A percentile compares a stretch with the other conserved stretches of the same genome.
These are phyloP conservation scores for Bubo bubo DNA, from an alignment of 2,113 vertebrate genomes.

Conservation along the genomic window DNA sequence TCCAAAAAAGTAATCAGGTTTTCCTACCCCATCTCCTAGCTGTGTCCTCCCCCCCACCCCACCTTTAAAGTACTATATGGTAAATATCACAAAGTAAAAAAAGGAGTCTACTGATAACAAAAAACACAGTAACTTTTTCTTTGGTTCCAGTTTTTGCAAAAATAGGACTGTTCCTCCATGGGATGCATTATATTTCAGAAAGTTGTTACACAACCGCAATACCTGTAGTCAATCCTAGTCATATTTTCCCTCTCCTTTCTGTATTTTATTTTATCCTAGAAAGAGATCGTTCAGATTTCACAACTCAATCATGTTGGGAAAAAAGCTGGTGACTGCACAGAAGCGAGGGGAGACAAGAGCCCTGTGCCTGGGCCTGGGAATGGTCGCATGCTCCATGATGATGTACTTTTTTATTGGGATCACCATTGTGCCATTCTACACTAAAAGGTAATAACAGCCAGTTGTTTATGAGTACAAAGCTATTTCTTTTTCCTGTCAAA, in stretches of 20 bases:
- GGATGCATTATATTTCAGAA: not conserved
- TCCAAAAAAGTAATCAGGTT: not conserved
- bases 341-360: slow-evolving; percentile 80
- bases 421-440: slow-evolving; percentile 74
- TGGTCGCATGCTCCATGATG: slow-evolving; percentile 76
- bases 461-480: not conserved
- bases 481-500: not conserved
- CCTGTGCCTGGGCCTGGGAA: slow-evolving; percentile 76
- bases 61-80: not conserved
- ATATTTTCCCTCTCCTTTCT: not conserved
- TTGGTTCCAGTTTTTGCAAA: not conserved
- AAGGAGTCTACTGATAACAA: not conserved
- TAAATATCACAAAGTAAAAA: not conserved
- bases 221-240: not conserved
- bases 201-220: not conserved
- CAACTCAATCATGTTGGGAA: slow-evolving; percentile 63
- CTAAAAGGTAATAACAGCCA: slow-evolving; percentile 68
- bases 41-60: no score
- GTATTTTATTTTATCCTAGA: slow-evolving; percentile 12
- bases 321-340: slow-evolving; percentile 80
- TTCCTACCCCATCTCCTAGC: not conserved
- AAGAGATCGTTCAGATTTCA: not conserved
- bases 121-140: not conserved
- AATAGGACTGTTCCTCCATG: not conserved
- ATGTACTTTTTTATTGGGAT: slow-evolving; percentile 78